Conservation (phyloP, 1,140 invertebrate genomes). For the Drosophila trapezifrons region DNA sequence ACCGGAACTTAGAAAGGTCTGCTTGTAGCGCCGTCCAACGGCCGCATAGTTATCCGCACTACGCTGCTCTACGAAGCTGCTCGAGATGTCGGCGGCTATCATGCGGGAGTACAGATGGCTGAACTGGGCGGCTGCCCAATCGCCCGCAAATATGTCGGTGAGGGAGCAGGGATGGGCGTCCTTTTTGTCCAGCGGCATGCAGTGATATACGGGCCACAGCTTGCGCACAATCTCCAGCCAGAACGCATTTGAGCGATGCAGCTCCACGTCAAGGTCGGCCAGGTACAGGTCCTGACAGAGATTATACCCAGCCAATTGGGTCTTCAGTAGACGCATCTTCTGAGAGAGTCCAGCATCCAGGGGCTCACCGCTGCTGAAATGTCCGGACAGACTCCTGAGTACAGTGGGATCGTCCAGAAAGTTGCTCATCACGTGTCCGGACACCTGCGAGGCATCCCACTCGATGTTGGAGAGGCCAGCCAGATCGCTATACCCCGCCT, state of each 20-base stretch:
- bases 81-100: slow-evolving; percentile 95
- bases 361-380: slow-evolving; percentile 90
- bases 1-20: slow-evolving; percentile 93
- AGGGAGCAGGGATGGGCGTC: slow-evolving; percentile 93
- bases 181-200: slow-evolving; percentile 89
- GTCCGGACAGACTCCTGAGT: slow-evolving; percentile 89
- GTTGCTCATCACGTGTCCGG: slow-evolving; percentile 91
- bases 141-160: slow-evolving; percentile 88
- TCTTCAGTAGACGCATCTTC: slow-evolving; percentile 87
- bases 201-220: slow-evolving; percentile 91
- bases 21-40: slow-evolving; percentile 90
- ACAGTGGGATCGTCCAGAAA: slow-evolving; percentile 91
- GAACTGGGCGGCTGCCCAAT: slow-evolving; percentile 91
- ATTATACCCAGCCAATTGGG: slow-evolving; percentile 91
- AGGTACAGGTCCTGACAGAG: slow-evolving; percentile 93
- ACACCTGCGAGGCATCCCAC: slow-evolving; percentile 94
- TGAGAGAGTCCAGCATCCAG: slow-evolving; percentile 88
- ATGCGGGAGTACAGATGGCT: slow-evolving; percentile 92
- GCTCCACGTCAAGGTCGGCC: slow-evolving; percentile 92
- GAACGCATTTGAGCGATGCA: slow-evolving; percentile 90
- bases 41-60: slow-evolving; percentile 85
- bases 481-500: slow-evolving; percentile 92
- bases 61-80: slow-evolving; percentile 90
- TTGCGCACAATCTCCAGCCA: slow-evolving; percentile 91
- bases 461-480: slow-evolving; percentile 94